These are phyloP conservation scores for Streptopelia turtur DNA, from an alignment of 2,797 vertebrate genomes.

Conservation along the genomic window DNA sequence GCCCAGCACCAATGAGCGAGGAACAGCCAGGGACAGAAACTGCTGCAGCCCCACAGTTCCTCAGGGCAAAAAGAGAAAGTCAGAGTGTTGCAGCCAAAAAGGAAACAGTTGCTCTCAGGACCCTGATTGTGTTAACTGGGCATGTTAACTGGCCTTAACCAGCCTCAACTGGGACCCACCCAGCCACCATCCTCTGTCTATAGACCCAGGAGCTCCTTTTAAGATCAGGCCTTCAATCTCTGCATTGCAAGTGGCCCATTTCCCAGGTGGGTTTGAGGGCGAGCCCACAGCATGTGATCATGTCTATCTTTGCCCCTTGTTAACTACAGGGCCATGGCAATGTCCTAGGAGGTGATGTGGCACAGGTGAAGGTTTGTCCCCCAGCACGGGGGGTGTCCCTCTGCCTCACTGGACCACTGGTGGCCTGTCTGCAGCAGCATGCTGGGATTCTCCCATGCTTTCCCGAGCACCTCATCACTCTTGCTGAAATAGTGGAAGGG, in stretches of 20 bases:
- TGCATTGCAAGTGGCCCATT: not conserved
- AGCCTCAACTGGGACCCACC: not conserved
- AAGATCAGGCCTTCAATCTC: not conserved
- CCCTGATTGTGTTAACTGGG: not conserved
- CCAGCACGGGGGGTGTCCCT: not conserved
- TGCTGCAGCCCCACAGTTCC: not conserved
- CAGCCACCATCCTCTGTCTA: not conserved
- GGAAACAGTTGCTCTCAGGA: not conserved
- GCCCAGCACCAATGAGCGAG: not conserved
- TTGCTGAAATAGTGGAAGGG: not conserved
- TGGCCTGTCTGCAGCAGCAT: not conserved
- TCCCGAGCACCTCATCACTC: fast-evolving
- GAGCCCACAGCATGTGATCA: not conserved
- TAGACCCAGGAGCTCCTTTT: not conserved
- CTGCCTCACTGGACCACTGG: not conserved
- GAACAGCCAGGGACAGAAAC: not conserved
- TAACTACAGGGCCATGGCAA: not conserved
- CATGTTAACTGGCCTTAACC: not conserved
- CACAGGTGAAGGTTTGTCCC: not conserved
- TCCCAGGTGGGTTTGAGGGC: not conserved
- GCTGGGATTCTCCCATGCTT: not conserved
- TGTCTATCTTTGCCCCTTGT: not conserved
- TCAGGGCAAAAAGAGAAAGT: not conserved
- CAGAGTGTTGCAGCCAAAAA: not conserved
- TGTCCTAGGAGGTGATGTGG: not conserved